Evolutionary conservation across 2,797 vertebrate genomes (phyloP).

Genomic region (Melanotaenia boesemani): DNA sequence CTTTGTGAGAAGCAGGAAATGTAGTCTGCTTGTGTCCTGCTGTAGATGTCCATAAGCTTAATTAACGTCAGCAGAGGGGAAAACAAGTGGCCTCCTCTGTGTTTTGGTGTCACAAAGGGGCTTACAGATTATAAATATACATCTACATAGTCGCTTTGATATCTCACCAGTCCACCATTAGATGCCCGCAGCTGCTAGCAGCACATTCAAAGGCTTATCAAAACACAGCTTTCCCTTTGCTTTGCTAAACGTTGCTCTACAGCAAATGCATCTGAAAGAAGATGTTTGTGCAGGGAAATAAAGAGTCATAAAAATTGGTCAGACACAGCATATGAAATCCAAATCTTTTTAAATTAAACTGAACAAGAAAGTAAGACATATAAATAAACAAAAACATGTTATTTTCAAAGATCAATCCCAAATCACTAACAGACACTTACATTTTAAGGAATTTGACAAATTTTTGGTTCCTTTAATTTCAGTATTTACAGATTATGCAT

Average conservation of each 20-base stretch:
- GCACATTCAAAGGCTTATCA: conserved; percentile 51
- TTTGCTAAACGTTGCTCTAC: conserved; percentile 25
- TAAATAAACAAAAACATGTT: too few species aligned
- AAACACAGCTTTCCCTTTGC: conserved; percentile 30
- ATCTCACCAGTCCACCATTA: conserved; percentile 33
- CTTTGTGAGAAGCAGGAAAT: conserved; percentile 18
- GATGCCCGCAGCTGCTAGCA: conserved; percentile 30
- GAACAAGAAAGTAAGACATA: too few species aligned
- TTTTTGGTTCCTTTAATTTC: too few species aligned
- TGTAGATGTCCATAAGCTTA: conserved; percentile 37
- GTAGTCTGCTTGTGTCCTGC: conserved; percentile 17
- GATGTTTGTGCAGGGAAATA: not conserved
- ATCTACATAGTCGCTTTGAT: conserved; percentile 43
- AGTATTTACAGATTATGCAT: too few species aligned
- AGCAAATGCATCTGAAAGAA: conserved; percentile 9
- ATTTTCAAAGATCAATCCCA: too few species aligned
- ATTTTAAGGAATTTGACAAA: too few species aligned
- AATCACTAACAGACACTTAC: too few species aligned
- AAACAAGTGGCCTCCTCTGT: conserved; percentile 45
- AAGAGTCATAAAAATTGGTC: not conserved
- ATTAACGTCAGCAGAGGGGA: conserved; percentile 52
- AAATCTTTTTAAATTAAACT: not conserved
- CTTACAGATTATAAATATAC: conserved; percentile 48
- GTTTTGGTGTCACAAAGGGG: conserved; percentile 61
- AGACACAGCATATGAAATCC: not conserved